A percentile compares a stretch with the other conserved stretches of the same genome.
phyloP scores from a whole-genome alignment of 2,113 vertebrate species.

The Tragelaphus strepsiceros region DNA sequence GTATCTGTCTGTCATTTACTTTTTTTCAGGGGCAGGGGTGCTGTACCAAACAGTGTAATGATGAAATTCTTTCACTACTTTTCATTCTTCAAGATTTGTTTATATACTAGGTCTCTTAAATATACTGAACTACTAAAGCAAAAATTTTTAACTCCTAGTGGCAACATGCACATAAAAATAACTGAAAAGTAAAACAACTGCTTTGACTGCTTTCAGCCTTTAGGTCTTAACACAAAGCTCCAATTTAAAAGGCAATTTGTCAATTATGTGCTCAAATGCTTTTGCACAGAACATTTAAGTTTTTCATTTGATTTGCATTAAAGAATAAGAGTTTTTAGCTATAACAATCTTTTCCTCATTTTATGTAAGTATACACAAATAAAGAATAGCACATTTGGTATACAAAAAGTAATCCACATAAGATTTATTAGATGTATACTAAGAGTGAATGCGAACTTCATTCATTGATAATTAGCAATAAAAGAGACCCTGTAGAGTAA shows the following conservation, averaged over 20 bases:
- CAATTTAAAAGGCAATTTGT: not conserved
- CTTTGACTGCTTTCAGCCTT: not conserved
- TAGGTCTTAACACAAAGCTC: not conserved
- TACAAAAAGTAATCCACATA: not conserved
- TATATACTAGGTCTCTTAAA: not conserved
- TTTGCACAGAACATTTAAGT: not conserved
- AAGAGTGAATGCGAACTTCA: not conserved
- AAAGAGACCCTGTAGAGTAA: not conserved
- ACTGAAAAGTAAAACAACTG: not conserved
- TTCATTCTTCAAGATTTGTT: not conserved
- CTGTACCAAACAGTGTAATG: not conserved
- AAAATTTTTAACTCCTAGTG: not conserved
- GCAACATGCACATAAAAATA: not conserved
- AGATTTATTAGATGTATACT: not conserved
- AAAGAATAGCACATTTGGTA: not conserved
- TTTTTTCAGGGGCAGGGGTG: not conserved
- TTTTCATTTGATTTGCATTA: not conserved
- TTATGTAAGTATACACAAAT: not conserved
- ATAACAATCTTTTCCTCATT: not conserved
- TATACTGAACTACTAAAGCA: not conserved
- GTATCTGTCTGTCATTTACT: not conserved
- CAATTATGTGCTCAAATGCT: not conserved
- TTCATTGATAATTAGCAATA: not conserved
- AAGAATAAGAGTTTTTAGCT: not conserved
- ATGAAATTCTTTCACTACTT: not conserved